phyloP scores from a whole-genome alignment of 2,888 invertebrate species.

The Plemyria rubiginata region DNA sequence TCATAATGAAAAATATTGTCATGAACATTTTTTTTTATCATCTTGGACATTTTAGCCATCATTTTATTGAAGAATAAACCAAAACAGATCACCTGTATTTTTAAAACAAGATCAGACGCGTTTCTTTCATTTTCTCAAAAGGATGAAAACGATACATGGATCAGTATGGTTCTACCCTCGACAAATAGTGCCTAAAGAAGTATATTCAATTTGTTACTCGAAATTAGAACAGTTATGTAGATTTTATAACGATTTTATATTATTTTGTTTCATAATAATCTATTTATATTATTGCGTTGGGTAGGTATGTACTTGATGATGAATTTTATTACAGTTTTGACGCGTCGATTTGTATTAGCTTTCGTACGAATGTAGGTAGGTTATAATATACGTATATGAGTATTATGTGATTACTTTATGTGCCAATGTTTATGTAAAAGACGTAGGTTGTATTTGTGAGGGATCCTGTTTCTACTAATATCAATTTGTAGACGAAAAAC shows the following conservation, averaged over 20 bases:
- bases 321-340: conserved; percentile 58
- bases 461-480: conserved; percentile 52
- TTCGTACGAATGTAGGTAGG: conserved; percentile 56
- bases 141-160: too few relatives aligned
- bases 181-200: conserved; percentile 77
- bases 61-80: too few relatives aligned
- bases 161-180: too few relatives aligned
- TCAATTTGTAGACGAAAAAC: conserved; percentile 7
- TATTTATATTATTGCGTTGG: conserved; percentile 59
- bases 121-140: too few relatives aligned
- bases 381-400: conserved; percentile 59
- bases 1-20: too few relatives aligned
- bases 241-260: conserved; percentile 78
- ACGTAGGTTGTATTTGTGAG: conserved; percentile 54
- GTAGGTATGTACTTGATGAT: conserved; percentile 58
- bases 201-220: conserved; percentile 72
- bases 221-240: conserved; percentile 61
- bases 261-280: conserved; percentile 62
- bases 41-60: too few relatives aligned
- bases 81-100: too few relatives aligned
- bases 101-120: too few relatives aligned
- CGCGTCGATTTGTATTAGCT: conserved; percentile 53
- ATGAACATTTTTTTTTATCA: too few relatives aligned
- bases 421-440: conserved; percentile 78
- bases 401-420: conserved; percentile 78